Percentiles rank a stretch among this genome's conserved stretches.
Evolutionary conservation across 2,113 vertebrate genomes (phyloP).

Genomic region (Pithys albifrons): DNA sequence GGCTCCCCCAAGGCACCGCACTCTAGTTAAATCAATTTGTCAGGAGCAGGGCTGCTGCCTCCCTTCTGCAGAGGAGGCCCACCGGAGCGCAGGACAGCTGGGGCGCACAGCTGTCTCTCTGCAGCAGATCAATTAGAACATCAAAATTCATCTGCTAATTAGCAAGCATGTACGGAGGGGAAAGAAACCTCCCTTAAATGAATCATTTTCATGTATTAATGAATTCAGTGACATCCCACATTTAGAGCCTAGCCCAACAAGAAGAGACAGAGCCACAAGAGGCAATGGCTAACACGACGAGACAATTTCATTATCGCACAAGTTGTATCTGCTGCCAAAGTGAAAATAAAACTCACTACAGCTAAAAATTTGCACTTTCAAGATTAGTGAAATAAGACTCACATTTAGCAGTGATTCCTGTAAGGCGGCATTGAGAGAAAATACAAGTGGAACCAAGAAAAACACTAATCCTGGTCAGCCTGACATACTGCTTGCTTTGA

Average conservation of each 20-base stretch:
- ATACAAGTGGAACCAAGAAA: not conserved
- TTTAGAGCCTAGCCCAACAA: not conserved
- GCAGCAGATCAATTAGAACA: constrained; percentile 70
- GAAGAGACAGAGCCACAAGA: not conserved
- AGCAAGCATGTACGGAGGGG: constrained; percentile 41
- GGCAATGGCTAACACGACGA: fast-evolving
- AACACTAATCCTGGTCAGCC: not conserved
- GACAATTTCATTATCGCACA: not conserved
- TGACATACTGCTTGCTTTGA: not conserved
- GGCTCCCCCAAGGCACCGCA: constrained; percentile 49
- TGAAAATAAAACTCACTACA: not conserved
- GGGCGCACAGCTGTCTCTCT: constrained; percentile 68
- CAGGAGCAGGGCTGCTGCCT: constrained; percentile 1
- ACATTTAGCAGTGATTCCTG: not conserved
- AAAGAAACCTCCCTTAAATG: constrained; percentile 40
- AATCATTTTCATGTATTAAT: constrained; percentile 48
- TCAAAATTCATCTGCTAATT: constrained; percentile 74
- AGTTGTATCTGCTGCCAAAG: not conserved
- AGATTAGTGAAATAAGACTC: not conserved
- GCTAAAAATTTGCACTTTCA: not conserved
- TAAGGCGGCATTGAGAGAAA: not conserved
- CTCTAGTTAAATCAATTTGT: constrained; percentile 74
- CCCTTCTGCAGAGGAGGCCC: constrained; percentile 17
- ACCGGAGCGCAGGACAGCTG: constrained; percentile 62
- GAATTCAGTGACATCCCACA: not conserved